Base-by-base conservation (phyloP, 2,888 invertebrate species). In the Anticlea derivata region DNA sequence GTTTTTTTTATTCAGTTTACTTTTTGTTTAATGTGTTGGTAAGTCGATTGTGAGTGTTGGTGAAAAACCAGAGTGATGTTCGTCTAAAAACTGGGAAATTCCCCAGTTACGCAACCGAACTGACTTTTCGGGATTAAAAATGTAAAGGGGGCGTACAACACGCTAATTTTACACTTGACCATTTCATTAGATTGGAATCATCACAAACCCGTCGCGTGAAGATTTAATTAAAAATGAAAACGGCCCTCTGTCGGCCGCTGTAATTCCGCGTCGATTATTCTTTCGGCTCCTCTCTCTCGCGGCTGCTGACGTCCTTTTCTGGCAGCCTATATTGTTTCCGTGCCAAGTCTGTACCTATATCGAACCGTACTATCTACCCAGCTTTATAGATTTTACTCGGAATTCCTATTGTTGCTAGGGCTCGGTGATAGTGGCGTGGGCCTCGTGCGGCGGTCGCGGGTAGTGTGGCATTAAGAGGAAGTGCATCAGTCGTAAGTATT, bases 291-390 rank as follows among this genome's bases (percentile, higher is more conserved):
- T 79, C 78, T 75, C 76, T 75, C 74, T 75, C 78, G 63, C 73
- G 68, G 68, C 73, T 70, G 68, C 73, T 73, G 73, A 75, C 77
- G 75, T 83, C 81, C 79, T 80, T 80, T 82, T 83, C 83, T 83
- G 83, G 80, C 83, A 82, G 72, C 78, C 80, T 73, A 80, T 76
- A 81, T 81, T 76, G 82, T 78, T 78, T 72, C 76, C 80, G 80
- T 82, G 84, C 83, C 83, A 84, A 84, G 76, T 76, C 74, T 77
- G 70, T 73, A 41, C 41, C 40, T 41, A 77, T 81, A 83, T 83
- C 71, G 83, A 83, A 73, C 81, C 72, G 78, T 73, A 74, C 73
- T 73, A 74, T 73, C 76, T 74, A 75, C 74, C 75, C 71, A 75
- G 76, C 69, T 78, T 76, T 78, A 75, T 75, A 76, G 76, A 76